Conservation (phyloP, 2,888 invertebrate species). For the Dynastes maya region DNA sequence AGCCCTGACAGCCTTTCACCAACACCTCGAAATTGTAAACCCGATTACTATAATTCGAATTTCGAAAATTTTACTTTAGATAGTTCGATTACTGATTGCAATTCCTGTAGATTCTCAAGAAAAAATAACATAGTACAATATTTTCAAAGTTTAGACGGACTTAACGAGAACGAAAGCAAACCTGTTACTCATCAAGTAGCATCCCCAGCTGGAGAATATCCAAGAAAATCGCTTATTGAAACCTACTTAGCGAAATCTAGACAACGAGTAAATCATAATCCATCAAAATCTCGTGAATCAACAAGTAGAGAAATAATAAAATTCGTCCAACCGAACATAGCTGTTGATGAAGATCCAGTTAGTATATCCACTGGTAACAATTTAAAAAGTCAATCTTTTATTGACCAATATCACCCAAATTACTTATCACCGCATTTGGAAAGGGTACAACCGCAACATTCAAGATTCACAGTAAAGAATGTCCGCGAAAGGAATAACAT, state of each 20-base stretch:
- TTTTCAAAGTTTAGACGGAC: slow-evolving; percentile 31
- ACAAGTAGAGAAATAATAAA: slow-evolving; percentile 29
- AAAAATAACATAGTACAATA: slow-evolving; percentile 51
- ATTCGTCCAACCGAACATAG: slow-evolving; percentile 25
- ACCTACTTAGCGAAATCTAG: slow-evolving; percentile 57
- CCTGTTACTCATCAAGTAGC: background rate
- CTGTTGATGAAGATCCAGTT: slow-evolving; percentile 12
- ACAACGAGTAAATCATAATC: slow-evolving; percentile 26
- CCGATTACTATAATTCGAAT: slow-evolving; percentile 32
- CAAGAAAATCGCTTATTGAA: slow-evolving; percentile 60
- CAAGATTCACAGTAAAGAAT: slow-evolving; percentile 54
- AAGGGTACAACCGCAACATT: slow-evolving; percentile 44
- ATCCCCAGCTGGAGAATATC: slow-evolving; percentile 31
- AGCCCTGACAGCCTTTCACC: slow-evolving; percentile 64
- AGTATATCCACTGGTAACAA: slow-evolving; percentile 35
- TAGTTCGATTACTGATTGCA: slow-evolving; percentile 28
- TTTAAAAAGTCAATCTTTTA: slow-evolving; percentile 54
- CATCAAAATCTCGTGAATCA: slow-evolving; percentile 14
- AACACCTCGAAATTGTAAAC: slow-evolving; percentile 57
- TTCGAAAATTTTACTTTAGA: slow-evolving; percentile 49
- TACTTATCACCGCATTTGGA: slow-evolving; percentile 40
- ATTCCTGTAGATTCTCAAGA: slow-evolving; percentile 22
- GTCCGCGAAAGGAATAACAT: slow-evolving; percentile 35
- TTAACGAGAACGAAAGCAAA: slow-evolving; percentile 16
- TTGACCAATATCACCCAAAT: slow-evolving; percentile 48